A percentile compares a stretch with the other conserved stretches of the same genome.
Conservation (phyloP, 2,113 vertebrate genomes). For the Pycnonotus jocosus region DNA sequence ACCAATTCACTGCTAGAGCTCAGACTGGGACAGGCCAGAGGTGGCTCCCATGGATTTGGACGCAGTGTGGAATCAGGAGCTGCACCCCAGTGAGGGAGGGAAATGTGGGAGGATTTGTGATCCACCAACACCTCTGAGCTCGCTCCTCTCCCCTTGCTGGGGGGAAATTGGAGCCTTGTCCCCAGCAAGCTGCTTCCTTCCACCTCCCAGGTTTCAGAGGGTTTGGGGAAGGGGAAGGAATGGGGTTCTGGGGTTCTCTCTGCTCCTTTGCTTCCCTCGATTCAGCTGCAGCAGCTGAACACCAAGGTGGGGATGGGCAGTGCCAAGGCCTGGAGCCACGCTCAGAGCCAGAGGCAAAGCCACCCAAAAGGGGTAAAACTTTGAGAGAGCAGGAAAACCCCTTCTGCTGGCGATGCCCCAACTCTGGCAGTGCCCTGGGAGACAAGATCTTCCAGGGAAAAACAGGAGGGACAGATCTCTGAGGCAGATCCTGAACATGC, state of each 20-base stretch:
- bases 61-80: not conserved
- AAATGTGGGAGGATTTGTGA: not conserved
- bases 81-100: not conserved
- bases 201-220: not conserved
- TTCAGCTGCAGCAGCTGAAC: not conserved
- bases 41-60: not conserved
- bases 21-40: not conserved
- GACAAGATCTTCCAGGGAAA: not conserved
- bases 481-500: not conserved
- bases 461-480: not conserved
- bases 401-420: not conserved
- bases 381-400: not conserved
- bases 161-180: not conserved
- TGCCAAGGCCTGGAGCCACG: rapidly evolving
- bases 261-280: rapidly evolving
- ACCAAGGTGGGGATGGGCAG: rapidly evolving
- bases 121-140: not conserved
- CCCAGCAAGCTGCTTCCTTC: not conserved
- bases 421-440: rapidly evolving
- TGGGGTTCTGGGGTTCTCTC: not conserved
- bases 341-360: not conserved
- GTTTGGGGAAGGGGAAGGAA: not conserved
- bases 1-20: not conserved
- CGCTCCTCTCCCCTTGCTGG: not conserved
- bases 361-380: not conserved